Evolutionary conservation across 2,113 vertebrate species (phyloP).

Genomic region (Rhinogobius similis): DNA sequence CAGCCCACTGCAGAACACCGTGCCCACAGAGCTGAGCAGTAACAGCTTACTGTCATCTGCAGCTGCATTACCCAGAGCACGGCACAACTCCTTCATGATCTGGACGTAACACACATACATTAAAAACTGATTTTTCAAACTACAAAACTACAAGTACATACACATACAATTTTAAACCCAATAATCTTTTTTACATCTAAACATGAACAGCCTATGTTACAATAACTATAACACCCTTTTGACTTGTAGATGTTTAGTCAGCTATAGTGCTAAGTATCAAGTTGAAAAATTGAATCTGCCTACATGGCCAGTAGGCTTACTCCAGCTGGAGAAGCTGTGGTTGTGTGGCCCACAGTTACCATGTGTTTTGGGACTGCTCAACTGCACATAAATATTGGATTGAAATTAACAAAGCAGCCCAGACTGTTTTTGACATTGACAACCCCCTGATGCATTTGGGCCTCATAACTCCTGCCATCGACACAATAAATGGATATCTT

Average conservation of each 20-base stretch:
- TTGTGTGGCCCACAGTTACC: no score
- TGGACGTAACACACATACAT: slow-evolving; percentile 57
- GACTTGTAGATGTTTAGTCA: neutral
- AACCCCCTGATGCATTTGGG: no score
- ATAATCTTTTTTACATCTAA: no score
- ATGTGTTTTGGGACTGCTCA: no score
- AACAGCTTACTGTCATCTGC: slow-evolving; percentile 94
- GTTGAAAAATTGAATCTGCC: neutral
- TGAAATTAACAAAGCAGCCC: no score
- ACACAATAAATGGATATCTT: no score
- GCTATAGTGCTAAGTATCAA: neutral
- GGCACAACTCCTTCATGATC: slow-evolving; percentile 98
- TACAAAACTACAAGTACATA: neutral
- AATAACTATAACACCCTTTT: neutral
- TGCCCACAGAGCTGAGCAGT: slow-evolving; percentile 93
- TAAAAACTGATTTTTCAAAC: neutral
- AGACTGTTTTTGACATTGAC: no score
- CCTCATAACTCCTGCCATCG: no score
- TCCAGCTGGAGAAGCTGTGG: no score
- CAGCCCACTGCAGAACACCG: slow-evolving; percentile 94
- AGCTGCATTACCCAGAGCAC: slow-evolving; percentile 91
- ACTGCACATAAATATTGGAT: no score
- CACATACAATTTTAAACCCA: no score
- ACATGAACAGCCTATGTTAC: neutral
- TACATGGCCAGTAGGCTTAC: neutral